Evolutionary conservation across 2,113 vertebrate genomes (phyloP).

Genomic region (Sylvietta virens): DNA sequence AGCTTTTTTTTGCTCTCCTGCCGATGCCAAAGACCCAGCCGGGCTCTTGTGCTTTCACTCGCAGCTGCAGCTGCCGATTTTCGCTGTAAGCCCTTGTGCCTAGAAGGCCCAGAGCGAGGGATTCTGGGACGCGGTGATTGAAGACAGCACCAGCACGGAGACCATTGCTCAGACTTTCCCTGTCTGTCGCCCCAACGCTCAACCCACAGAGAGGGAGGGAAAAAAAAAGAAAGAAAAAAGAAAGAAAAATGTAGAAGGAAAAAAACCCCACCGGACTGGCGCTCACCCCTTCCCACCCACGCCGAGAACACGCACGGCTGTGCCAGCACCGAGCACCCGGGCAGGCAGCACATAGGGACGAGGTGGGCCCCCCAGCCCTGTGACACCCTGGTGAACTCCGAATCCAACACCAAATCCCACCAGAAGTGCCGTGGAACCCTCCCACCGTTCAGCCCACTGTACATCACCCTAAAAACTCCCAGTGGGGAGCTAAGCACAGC

Average conservation of each 20-base stretch:
- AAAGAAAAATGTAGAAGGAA: neutral
- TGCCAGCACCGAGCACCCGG: neutral
- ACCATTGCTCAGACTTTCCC: constrained; percentile 60
- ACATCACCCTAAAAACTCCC: constrained; percentile 34
- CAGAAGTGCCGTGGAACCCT: neutral
- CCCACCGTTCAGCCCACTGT: constrained; percentile 8
- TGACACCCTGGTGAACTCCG: neutral
- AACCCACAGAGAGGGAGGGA: constrained; percentile 34
- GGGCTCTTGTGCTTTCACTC: constrained; percentile 59
- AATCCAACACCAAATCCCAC: constrained; percentile 28
- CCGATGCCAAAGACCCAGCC: constrained; percentile 61
- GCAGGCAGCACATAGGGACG: neutral
- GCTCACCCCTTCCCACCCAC: neutral
- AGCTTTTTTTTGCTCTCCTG: constrained; percentile 37
- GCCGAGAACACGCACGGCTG: accelerated
- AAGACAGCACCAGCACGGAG: constrained; percentile 56
- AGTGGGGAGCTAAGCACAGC: constrained; percentile 43
- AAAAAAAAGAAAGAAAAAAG: neutral
- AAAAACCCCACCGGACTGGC: neutral
- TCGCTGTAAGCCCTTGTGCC: constrained; percentile 51
- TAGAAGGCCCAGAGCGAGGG: constrained; percentile 57
- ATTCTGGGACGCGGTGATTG: constrained; percentile 53
- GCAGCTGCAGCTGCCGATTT: constrained; percentile 58
- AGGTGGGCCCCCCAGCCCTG: neutral
- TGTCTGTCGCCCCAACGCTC: constrained; percentile 56